Base-by-base conservation (phyloP, 2,113 vertebrate genomes). In the Castor canadensis region DNA sequence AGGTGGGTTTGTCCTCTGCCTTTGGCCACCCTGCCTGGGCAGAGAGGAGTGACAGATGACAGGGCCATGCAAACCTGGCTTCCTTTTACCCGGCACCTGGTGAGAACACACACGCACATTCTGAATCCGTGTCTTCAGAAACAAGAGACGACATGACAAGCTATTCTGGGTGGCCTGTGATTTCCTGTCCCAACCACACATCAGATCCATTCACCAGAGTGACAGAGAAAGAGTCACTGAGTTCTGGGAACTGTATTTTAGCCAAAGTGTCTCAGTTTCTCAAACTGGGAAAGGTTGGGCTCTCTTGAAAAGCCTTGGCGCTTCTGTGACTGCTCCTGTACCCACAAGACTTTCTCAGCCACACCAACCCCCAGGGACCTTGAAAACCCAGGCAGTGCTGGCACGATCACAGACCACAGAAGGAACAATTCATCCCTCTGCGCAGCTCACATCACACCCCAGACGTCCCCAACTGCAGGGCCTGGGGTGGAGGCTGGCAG, bases 141-240 rank as follows among this genome's bases (percentile, higher is more conserved):
- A 1, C 13, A 2, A 45, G 84, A 43, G 32, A 16, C 17, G 15
- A 28, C 9, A 38, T 1, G 10, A 19, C 8, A 20, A 30, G 32
- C 45, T 38, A 35, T 58, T 12, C 32, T 54, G 45, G 10, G 20
- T 13, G 35, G 19, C 43, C 2, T 2, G 4, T 1, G 73, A 56
- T 54, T 81, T 40, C 75, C 62, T 7, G 22, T 20, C 62, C 56
- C 56, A 9, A 24, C 3, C 0, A 0, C 1, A 2, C 54, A 58
- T 35, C 54, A 58, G 83, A 24, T 9, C 40, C 32, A 12, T 15
- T 77, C 43, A 2, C 3, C 5, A 30, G 38, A n/a, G 13, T 8
- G 0, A 9, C 9, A 52, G 47, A 20, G 19, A 32, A 28, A 17
- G 12, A 69, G 79, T 56, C 56, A 0, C 1, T 0, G 12, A 49